Base-by-base conservation (phyloP, 2,888 invertebrate genomes). In the Catotricha subobsoleta region DNA sequence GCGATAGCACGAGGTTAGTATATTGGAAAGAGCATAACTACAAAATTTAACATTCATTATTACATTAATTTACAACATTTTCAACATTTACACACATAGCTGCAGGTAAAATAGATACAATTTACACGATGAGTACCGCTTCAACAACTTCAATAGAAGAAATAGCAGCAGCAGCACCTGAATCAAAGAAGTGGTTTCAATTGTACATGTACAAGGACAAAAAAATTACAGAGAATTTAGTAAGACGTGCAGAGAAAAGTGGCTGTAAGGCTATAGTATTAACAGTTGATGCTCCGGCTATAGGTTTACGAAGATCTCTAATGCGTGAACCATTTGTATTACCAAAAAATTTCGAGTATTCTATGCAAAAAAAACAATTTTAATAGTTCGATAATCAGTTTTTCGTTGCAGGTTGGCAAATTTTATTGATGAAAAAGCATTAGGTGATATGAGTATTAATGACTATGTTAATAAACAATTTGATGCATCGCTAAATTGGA, bases 111-210 rank as follows among this genome's bases (percentile, higher is more conserved):
- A 68, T 73, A 47, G 78, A 78, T 0, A 78, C 80, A 0, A 68
- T 90, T 46, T 90, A 75, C 56, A 86, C 76, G 18, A 63, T 88
- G 41, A 90, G 90, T 49, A 92, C 91, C 1, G 71, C 91, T 45
- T 68, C 90, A 0, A 92, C 88, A 1, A 77, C 76, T 49, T 84
- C 86, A 30, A 73, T 94, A 41, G 92, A 92, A 62, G 87, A 91
- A 57, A 76, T 92, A 2, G 81, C 86, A 0, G 57, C 67, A 44
- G 79, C 76, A 1, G 80, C 83, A 2, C 86, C 88, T 0, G 58
- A 72, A 12, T 76, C 74, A 0, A 65, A 73, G 15, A 84, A 83
- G 56, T 92, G 90, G 88, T 88, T 90, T 57, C 90, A 95, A 60
- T 68, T 94, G 1, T 94, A 92, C 56, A 79, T 94, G 48, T 90